These are phyloP conservation scores for Podarcis muralis DNA, from an alignment of 2,113 vertebrate genomes.

Conservation along the genomic window DNA sequence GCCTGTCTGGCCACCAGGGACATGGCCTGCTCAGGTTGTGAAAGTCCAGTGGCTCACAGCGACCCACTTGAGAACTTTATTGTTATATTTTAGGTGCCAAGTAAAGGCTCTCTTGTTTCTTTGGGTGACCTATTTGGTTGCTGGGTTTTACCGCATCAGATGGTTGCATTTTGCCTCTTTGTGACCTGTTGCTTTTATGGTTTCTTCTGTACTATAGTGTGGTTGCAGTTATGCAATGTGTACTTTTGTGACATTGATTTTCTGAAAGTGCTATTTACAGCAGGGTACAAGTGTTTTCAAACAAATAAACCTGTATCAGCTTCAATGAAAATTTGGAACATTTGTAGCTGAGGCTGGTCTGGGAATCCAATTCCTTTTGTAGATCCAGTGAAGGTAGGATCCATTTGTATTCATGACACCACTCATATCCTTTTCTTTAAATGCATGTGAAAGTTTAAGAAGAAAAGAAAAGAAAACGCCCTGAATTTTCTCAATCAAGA, in stretches of 20 bases:
- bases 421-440: slow-evolving; percentile 2
- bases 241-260: not conserved
- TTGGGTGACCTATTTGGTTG: not conserved
- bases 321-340: not conserved
- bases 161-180: not conserved
- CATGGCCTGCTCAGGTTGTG: not conserved
- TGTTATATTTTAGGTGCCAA: not conserved
- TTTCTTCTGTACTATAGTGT: not conserved
- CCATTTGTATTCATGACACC: not conserved
- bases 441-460: not conserved
- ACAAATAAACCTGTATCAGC: no score
- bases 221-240: not conserved
- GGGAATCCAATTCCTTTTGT: not conserved
- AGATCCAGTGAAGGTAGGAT: not conserved
- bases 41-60: not conserved
- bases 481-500: not conserved
- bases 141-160: not conserved
- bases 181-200: not conserved
- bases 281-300: not conserved
- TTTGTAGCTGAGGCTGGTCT: not conserved
- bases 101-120: not conserved
- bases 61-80: not conserved
- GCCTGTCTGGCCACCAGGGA: not conserved
- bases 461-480: not conserved
- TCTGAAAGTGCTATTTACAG: not conserved